These are phyloP conservation scores for Heliconius hewitsoni DNA, from an alignment of 1,140 invertebrate species.

Conservation along the genomic window DNA sequence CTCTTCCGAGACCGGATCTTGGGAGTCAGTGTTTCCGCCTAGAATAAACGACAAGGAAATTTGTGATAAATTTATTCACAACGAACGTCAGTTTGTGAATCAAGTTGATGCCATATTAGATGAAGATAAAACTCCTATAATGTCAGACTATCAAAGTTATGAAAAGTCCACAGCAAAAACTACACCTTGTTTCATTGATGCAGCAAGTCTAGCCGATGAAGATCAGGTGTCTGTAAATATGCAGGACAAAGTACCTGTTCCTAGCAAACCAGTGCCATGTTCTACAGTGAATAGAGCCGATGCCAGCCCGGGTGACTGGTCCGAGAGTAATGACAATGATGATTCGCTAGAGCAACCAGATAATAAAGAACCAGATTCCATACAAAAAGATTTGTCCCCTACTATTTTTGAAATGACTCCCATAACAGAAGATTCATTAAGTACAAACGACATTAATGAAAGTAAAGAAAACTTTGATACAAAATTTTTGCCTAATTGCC, in stretches of 20 bases:
- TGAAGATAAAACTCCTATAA: slow-evolving; percentile 23
- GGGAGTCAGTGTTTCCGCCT: slow-evolving; percentile 83
- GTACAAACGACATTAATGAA: slow-evolving; percentile 49
- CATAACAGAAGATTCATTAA: slow-evolving; percentile 62
- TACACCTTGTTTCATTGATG: slow-evolving; percentile 86
- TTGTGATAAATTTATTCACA: slow-evolving; percentile 60
- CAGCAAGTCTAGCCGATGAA: slow-evolving; percentile 87
- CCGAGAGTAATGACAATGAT: slow-evolving; percentile 68
- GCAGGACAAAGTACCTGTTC: slow-evolving; percentile 37
- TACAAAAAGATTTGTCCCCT: slow-evolving; percentile 64
- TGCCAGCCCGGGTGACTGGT: slow-evolving; percentile 61
- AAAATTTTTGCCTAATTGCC: slow-evolving; percentile 12
- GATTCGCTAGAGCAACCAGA: slow-evolving; percentile 67
- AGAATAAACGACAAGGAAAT: slow-evolving; percentile 62
- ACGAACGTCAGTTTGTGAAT: slow-evolving; percentile 51
- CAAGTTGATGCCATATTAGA: slow-evolving; percentile 31
- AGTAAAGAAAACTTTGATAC: slow-evolving; percentile 31
- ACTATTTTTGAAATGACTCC: slow-evolving; percentile 71
- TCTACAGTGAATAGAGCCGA: slow-evolving; percentile 52
- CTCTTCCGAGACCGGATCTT: slow-evolving; percentile 83
- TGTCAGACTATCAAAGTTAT: slow-evolving; percentile 23
- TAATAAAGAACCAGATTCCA: slow-evolving; percentile 60
- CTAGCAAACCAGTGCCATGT: slow-evolving; percentile 60
- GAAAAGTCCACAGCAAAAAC: slow-evolving; percentile 58
- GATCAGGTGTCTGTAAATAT: slow-evolving; percentile 59